Percentiles rank a stretch among this genome's conserved stretches.
phyloP scores from a whole-genome alignment of 1,140 invertebrate genomes.

The Bemisia tabaci region DNA sequence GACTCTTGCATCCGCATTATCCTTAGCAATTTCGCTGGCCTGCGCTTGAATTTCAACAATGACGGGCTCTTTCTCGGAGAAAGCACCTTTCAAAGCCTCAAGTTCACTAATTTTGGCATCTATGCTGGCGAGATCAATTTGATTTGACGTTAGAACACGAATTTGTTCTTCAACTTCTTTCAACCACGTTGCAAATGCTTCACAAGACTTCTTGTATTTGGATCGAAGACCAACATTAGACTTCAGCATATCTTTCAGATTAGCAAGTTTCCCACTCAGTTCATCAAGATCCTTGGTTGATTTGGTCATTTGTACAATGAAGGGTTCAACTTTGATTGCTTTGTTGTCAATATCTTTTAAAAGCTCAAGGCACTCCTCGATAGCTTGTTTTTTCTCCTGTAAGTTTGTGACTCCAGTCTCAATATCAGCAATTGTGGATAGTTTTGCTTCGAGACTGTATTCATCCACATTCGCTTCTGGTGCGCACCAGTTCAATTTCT shows the following conservation, averaged over 20 bases:
- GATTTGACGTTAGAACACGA: not conserved
- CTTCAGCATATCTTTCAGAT: not conserved
- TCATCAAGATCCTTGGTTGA: conserved; percentile 2
- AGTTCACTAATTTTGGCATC: not conserved
- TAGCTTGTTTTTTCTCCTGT: conserved; percentile 44
- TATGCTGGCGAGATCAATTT: conserved; percentile 2
- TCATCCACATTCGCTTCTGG: conserved; percentile 74
- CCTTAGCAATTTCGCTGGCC: not conserved
- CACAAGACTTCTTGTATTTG: conserved; percentile 26
- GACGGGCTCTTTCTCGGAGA: not conserved
- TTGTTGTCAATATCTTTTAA: conserved; percentile 8
- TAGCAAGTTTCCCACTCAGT: not conserved
- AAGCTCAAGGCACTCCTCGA: conserved; percentile 45
- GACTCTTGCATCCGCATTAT: conserved; percentile 5
- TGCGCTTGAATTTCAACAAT: not conserved
- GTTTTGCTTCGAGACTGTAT: conserved; percentile 85
- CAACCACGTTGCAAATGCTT: conserved; percentile 67
- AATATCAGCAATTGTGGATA: conserved; percentile 63
- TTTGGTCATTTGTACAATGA: not conserved
- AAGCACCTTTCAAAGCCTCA: not conserved
- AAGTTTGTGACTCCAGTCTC: conserved; percentile 55
- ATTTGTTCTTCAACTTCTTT: conserved; percentile 59
- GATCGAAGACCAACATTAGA: conserved; percentile 33
- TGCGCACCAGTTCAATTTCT: conserved; percentile 85
- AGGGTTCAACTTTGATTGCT: conserved; percentile 7